Evolutionary conservation across 2,113 vertebrate species (phyloP).

Genomic region (Saguinus imperator): DNA sequence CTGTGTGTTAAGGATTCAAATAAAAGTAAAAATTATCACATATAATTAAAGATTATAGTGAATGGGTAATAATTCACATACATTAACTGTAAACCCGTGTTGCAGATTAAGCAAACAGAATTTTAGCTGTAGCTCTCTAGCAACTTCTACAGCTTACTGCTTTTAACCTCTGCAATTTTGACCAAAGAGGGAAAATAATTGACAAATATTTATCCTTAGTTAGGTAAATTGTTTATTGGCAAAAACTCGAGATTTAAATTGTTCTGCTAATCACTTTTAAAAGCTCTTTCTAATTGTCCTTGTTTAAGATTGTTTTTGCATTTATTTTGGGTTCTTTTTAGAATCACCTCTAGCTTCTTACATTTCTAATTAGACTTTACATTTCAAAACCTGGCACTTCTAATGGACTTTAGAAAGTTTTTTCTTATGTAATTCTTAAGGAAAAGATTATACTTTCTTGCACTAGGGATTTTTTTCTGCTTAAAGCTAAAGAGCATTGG

Average conservation of each 20-base stretch:
- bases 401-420: slow-evolving; percentile 23
- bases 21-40: not conserved
- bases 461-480: not conserved
- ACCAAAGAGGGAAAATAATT: not conserved
- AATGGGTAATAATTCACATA: not conserved
- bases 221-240: not conserved
- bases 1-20: not conserved
- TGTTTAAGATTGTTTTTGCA: not conserved
- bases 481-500: slow-evolving; percentile 25
- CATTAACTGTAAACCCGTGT: not conserved
- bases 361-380: slow-evolving; percentile 34
- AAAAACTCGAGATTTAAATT: slow-evolving; percentile 21
- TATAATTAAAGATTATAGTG: slow-evolving; percentile 18
- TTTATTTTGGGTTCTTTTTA: slow-evolving; percentile 11
- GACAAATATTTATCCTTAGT: slow-evolving; percentile 12
- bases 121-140: not conserved
- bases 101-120: not conserved
- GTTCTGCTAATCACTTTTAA: slow-evolving; percentile 24
- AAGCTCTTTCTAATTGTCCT: not conserved
- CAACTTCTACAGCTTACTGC: not conserved
- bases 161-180: not conserved
- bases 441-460: slow-evolving; percentile 19
- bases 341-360: not conserved
- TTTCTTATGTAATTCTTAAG: slow-evolving; percentile 1
- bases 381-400: not conserved